These are phyloP conservation scores for Hymenochirus boettgeri DNA, from an alignment of 2,113 vertebrate species.

Conservation along the genomic window DNA sequence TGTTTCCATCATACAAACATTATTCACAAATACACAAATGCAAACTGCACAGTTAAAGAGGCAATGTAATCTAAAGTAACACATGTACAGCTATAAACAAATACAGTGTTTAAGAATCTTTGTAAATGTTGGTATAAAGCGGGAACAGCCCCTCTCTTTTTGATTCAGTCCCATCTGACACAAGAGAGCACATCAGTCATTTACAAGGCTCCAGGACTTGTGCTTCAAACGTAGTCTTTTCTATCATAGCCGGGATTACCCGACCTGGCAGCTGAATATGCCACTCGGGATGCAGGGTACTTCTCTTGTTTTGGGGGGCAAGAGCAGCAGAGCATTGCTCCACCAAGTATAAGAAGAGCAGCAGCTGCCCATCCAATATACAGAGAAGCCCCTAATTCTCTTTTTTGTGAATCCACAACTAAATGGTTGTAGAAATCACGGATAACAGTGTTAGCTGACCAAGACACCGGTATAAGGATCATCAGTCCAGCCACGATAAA, in stretches of 20 bases:
- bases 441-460: conserved; percentile 77
- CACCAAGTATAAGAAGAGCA: conserved; percentile 73
- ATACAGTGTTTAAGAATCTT: conserved; percentile 15
- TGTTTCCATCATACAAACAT: conserved; percentile 5
- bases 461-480: conserved; percentile 78
- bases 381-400: conserved; percentile 78
- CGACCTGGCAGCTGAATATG: conserved; percentile 78
- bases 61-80: conserved; percentile 18
- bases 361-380: conserved; percentile 84
- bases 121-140: conserved; percentile 1
- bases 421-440: conserved; percentile 81
- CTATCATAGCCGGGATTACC: conserved; percentile 58
- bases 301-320: conserved; percentile 74
- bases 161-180: neutral
- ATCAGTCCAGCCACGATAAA: conserved; percentile 72
- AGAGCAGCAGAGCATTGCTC: conserved; percentile 83
- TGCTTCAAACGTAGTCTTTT: conserved; percentile 85
- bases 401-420: conserved; percentile 69
- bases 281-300: conserved; percentile 66
- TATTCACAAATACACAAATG: neutral
- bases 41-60: neutral
- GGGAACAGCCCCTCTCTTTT: neutral
- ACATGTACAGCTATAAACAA: conserved; percentile 20
- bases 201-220: neutral
- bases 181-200: neutral